Evolutionary conservation across 2,888 invertebrate genomes (phyloP).

Genomic region (Leptopilina syphax): DNA sequence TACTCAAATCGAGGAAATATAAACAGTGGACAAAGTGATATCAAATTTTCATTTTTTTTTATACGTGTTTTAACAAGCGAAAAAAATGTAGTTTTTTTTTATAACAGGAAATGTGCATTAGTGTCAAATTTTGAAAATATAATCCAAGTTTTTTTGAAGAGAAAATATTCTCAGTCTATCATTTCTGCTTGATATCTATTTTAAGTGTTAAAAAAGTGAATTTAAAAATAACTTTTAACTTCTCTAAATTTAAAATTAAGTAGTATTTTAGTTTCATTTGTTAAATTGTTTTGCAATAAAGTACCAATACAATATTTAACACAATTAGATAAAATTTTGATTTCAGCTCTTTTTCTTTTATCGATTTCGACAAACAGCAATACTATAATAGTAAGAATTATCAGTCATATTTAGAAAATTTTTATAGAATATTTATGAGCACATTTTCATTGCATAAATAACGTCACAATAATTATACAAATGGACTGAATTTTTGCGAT

Average conservation of each 20-base stretch:
- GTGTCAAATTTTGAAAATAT: neutral
- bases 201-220: too few relatives aligned
- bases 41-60: neutral
- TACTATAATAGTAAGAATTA: neutral
- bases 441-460: neutral
- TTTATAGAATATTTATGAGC: neutral
- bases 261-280: neutral
- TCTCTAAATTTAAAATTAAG: neutral
- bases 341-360: neutral
- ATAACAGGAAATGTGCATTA: too few relatives aligned
- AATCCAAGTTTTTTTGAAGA: neutral
- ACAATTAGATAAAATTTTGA: slow-evolving; percentile 23
- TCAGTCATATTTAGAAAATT: slow-evolving; percentile 21
- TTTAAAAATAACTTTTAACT: too few relatives aligned
- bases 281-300: neutral
- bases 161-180: slow-evolving; percentile 1
- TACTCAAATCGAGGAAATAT: neutral
- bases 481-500: neutral
- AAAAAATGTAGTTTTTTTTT: neutral
- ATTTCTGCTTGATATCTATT: neutral
- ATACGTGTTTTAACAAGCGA: slow-evolving; percentile 18
- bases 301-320: slow-evolving; percentile 2
- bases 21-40: neutral
- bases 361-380: neutral
- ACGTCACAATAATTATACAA: neutral